A percentile compares a stretch with the other conserved stretches of the same genome.
Conservation (phyloP, 2,888 invertebrate genomes). For the Galeopsomyia nigrocyanea region DNA sequence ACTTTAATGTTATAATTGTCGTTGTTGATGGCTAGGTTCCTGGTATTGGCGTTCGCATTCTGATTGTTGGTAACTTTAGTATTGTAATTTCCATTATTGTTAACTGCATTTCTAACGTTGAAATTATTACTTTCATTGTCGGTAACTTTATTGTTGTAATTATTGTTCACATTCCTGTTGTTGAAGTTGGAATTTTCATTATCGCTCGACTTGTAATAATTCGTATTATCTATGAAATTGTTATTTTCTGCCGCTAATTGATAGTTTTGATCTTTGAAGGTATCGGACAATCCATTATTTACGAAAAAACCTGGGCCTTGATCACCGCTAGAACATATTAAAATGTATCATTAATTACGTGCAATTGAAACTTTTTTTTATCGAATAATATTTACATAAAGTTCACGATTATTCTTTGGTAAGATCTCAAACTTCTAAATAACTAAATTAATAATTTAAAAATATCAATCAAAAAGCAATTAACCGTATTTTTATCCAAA, state of each 20-base stretch:
- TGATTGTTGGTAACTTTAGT: constrained; percentile 2
- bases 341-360: neutral
- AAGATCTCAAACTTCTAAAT: no score
- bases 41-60: constrained; percentile 6
- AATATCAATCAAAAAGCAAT: no score
- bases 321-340: constrained; percentile 21
- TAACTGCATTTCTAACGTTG: constrained; percentile 21
- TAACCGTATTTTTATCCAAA: no score
- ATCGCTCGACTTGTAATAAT: neutral
- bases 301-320: constrained; percentile 33
- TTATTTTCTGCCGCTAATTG: constrained; percentile 28
- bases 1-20: constrained; percentile 13
- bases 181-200: constrained; percentile 5
- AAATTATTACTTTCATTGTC: constrained; percentile 11
- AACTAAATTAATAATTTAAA: no score
- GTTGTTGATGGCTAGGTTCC: constrained; percentile 21
- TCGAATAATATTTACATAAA: no score
- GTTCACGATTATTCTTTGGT: no score
- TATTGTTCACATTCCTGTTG: constrained; percentile 17
- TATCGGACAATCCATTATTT: constrained; percentile 38
- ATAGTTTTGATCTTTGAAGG: neutral
- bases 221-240: constrained; percentile 5
- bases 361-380: no score
- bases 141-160: neutral
- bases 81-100: constrained; percentile 24